Conservation (phyloP, 2,797 vertebrate genomes). For the Cryptoblepharus egeriae region DNA sequence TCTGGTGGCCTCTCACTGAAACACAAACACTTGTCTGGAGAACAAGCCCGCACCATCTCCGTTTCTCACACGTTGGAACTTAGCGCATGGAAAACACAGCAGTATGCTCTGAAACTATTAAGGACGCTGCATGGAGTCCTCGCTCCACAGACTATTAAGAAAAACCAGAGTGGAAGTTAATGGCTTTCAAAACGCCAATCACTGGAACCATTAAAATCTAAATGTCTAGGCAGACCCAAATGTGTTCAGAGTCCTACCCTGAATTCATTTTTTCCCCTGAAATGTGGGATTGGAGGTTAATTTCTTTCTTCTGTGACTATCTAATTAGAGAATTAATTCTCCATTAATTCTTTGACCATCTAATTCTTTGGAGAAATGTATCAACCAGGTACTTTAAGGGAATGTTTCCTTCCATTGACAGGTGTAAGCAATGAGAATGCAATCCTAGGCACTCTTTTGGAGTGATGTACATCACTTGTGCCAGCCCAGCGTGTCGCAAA, state of each 20-base stretch:
- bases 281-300: too few relatives aligned
- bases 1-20: conserved; percentile 21
- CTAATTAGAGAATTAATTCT: too few relatives aligned
- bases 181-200: not conserved
- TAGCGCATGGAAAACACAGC: not conserved
- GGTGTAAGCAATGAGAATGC: too few relatives aligned
- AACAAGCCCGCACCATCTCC: conserved; percentile 2
- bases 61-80: not conserved
- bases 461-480: too few relatives aligned
- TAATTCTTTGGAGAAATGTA: too few relatives aligned
- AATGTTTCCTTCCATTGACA: too few relatives aligned
- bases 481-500: too few relatives aligned
- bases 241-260: not conserved
- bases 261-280: not conserved
- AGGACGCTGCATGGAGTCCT: not conserved
- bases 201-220: not conserved
- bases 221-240: too few relatives aligned
- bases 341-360: too few relatives aligned
- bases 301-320: too few relatives aligned
- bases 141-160: not conserved
- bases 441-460: too few relatives aligned
- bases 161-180: not conserved
- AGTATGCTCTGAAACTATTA: not conserved
- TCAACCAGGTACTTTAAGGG: too few relatives aligned
- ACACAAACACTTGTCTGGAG: not conserved